Percentiles rank a stretch among this genome's conserved stretches.
These are phyloP conservation scores for Cryptocephalus primarius DNA, from an alignment of 2,888 invertebrate genomes.

Conservation along the genomic window DNA sequence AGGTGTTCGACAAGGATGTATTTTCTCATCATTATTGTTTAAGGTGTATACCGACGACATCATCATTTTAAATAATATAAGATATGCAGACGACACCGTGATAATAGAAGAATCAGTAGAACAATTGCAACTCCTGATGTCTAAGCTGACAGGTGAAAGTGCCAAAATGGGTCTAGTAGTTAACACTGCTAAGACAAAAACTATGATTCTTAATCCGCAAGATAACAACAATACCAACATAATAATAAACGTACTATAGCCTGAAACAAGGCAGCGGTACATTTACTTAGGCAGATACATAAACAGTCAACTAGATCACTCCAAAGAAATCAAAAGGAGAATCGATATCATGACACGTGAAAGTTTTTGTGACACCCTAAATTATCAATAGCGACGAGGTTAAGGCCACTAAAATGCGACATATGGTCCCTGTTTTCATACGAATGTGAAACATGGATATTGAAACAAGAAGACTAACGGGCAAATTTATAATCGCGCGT, in stretches of 20 bases:
- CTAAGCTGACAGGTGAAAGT: background rate
- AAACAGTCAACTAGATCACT: background rate
- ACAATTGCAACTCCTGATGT: background rate
- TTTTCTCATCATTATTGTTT: background rate
- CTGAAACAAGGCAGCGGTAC: no score
- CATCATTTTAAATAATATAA: background rate
- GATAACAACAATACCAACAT: background rate
- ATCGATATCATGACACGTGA: background rate
- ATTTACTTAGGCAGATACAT: background rate
- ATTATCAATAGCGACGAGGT: no score
- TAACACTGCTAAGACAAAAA: background rate
- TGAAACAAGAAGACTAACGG: no score
- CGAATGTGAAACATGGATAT: no score
- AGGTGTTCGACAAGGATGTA: background rate
- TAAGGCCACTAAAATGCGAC: no score
- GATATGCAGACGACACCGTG: background rate
- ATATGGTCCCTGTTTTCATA: no score
- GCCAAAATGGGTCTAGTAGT: background rate
- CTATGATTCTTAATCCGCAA: background rate
- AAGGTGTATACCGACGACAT: background rate
- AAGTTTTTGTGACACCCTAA: background rate
- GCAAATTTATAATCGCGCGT: no score
- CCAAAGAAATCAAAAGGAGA: background rate
- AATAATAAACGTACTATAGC: background rate
- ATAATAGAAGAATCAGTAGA: background rate